Evolutionary conservation across 2,888 invertebrate genomes (phyloP), one percentile per base, ranked within the genome.

Genomic region (Meganola albula): DNA sequence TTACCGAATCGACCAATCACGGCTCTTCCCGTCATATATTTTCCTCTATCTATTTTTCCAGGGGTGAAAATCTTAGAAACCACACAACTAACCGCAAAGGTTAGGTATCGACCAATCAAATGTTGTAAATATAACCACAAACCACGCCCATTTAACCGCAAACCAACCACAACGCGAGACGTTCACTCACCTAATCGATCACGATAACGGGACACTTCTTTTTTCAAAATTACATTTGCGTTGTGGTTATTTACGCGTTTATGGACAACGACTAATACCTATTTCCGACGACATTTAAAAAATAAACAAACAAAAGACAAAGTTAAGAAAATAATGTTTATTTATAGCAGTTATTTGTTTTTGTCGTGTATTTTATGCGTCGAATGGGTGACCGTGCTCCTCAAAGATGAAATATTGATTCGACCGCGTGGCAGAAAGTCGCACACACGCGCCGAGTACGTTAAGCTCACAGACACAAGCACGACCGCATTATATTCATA

Each of bases 81-180:
- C 89, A 76, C 89, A 89, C 58, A 74, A 69, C 78, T 83, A 85
- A 86, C 87, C 87, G 63, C 87, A 86, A 85, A 84, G 82, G 84
- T 83, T 80, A 85, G 78, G 75, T 82, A 16, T 83, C 78, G 77
- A 70, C 90, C 89, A 90, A 90, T 90, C 63, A 77, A 62, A 74
- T 73, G 66, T 77, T 77, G 79, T 82, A 84, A 83, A 83, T 86
- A 74, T 82, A 78, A 88, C 89, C 89, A 61, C 89, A 88, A 80
- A 74, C 88, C 87, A 86, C 89, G 89, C 89, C 89, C 84, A 66
- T 62, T 67, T 85, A 88, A 90, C 90, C 90, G 80, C 90, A 90
- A 90, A 86, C 87, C 87, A 87, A 87, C 87, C 86, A 84, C 87
- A 84, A 79, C 67, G 76, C 84, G 78, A 86, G 84, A 87, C 77